Percentiles rank a stretch among this genome's conserved stretches.
Evolutionary conservation across 2,888 invertebrate species (phyloP).

Genomic region (Euzetes globulus): DNA sequence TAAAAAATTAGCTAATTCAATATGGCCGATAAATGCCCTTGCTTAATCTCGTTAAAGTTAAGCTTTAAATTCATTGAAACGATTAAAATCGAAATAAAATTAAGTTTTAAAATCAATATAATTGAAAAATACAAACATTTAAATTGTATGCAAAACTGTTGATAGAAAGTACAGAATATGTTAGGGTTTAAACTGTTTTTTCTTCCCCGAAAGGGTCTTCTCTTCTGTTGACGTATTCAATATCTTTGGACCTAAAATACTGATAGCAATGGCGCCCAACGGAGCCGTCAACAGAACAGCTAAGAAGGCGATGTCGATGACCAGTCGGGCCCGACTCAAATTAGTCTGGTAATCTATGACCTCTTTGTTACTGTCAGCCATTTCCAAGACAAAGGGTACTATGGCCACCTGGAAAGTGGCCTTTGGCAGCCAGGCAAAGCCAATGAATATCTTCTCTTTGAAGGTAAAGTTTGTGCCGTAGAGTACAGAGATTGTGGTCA

Average conservation of each 20-base stretch:
- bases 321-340: constrained; percentile 53
- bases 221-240: not conserved
- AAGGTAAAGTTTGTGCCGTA: constrained; percentile 67
- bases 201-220: no score
- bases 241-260: not conserved
- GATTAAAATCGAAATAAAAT: no score
- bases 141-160: no score
- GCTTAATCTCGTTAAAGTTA: no score
- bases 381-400: constrained; percentile 58
- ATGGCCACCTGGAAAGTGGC: constrained; percentile 83
- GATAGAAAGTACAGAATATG: no score
- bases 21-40: no score
- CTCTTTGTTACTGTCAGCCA: constrained; percentile 28
- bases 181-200: no score
- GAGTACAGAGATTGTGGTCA: constrained; percentile 48
- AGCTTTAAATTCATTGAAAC: no score
- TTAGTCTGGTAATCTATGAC: constrained; percentile 43
- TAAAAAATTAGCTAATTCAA: no score
- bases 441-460: constrained; percentile 83
- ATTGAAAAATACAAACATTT: no score
- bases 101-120: no score
- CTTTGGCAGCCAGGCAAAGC: constrained; percentile 89
- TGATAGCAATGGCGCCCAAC: constrained; percentile 47
- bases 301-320: constrained; percentile 68
- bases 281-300: constrained; percentile 75